phyloP scores from a whole-genome alignment of 1,140 invertebrate species.

The Pachyrhynchus sulphureomaculatus region DNA sequence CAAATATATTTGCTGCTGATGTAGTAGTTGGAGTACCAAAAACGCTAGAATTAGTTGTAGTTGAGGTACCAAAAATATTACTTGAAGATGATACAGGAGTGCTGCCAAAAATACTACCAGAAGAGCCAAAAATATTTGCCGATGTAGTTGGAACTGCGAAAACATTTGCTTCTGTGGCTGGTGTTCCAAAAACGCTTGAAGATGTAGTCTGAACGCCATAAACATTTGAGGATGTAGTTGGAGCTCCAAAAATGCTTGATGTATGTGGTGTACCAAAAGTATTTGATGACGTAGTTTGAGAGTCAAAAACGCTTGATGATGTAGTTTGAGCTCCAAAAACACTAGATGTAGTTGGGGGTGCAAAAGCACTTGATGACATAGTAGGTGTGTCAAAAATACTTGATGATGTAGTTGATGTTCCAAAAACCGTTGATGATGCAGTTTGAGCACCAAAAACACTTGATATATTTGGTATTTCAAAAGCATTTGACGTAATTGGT shows the following conservation, averaged over 20 bases:
- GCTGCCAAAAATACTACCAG: too few species aligned
- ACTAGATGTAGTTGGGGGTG: neutral
- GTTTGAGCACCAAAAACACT: too few species aligned
- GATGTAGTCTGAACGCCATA: neutral
- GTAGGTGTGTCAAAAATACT: neutral
- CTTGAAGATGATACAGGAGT: neutral
- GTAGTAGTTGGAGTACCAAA: constrained; percentile 1
- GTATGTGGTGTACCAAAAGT: too few species aligned
- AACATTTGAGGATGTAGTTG: too few species aligned
- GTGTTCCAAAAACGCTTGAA: neutral
- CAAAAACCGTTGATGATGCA: too few species aligned
- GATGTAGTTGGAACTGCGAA: neutral
- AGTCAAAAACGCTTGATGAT: too few species aligned
- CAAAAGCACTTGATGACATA: neutral
- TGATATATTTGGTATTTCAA: too few species aligned
- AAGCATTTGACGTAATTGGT: too few species aligned
- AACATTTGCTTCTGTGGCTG: neutral
- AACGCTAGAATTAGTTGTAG: neutral
- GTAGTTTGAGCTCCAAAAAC: too few species aligned
- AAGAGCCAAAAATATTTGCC: neutral
- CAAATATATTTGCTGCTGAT: constrained; percentile 5
- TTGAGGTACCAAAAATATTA: neutral
- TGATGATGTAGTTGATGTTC: neutral
- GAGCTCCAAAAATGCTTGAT: too few species aligned
- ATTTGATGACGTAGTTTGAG: neutral